These are phyloP conservation scores for Ptychochromis oligacanthus DNA, from an alignment of 2,113 vertebrate species.

Conservation along the genomic window DNA sequence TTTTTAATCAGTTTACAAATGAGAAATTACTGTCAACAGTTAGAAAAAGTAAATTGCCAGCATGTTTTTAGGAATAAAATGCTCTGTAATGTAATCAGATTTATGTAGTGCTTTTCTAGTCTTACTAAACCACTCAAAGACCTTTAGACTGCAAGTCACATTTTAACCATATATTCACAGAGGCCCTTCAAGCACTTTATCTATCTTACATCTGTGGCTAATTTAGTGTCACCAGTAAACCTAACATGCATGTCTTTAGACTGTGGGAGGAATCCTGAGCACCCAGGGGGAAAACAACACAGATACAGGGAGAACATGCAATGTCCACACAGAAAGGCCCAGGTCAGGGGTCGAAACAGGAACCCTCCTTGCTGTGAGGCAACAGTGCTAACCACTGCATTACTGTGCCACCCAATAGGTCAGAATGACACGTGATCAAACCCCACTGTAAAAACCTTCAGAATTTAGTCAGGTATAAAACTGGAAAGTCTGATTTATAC, in stretches of 20 bases:
- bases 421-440: not conserved
- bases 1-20: too few relatives aligned
- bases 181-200: not conserved
- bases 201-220: not conserved
- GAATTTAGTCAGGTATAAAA: not conserved
- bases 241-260: not conserved
- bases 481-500: not conserved
- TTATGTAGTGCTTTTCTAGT: not conserved
- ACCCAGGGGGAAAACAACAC: not conserved
- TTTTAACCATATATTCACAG: not conserved
- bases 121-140: not conserved
- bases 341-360: not conserved
- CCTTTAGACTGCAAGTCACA: not conserved
- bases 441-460: not conserved
- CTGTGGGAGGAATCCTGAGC: not conserved
- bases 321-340: too few relatives aligned
- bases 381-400: accelerated
- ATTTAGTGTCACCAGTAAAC: not conserved
- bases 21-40: too few relatives aligned
- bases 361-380: not conserved
- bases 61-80: not conserved
- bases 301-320: too few relatives aligned
- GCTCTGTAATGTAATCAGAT: too few relatives aligned
- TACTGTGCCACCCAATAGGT: not conserved
- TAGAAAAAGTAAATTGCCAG: too few relatives aligned